phyloP scores from a whole-genome alignment of 2,888 invertebrate species.

The Amaurobius ferox region DNA sequence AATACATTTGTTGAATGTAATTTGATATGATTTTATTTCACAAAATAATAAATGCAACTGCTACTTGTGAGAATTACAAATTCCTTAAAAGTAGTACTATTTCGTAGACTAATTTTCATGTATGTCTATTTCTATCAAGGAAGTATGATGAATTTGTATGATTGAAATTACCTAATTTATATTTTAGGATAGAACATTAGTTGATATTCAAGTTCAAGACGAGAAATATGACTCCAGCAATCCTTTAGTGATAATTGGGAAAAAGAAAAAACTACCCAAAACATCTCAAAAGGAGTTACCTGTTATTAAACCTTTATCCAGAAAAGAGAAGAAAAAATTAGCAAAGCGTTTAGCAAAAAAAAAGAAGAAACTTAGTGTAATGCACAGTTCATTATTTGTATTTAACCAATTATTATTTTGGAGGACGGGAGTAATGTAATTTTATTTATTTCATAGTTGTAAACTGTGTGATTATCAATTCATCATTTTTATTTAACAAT shows the following conservation, averaged over 20 bases:
- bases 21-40: too few species aligned
- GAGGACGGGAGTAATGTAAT: slow-evolving; percentile 87
- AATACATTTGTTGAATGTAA: too few species aligned
- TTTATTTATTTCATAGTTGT: too few species aligned
- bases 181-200: slow-evolving; percentile 79
- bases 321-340: slow-evolving; percentile 89
- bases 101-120: background rate
- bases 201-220: slow-evolving; percentile 81
- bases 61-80: background rate
- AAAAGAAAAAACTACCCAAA: slow-evolving; percentile 85
- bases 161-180: background rate
- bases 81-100: background rate
- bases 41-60: too few species aligned
- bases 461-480: too few species aligned
- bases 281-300: slow-evolving; percentile 76
- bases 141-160: background rate
- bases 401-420: slow-evolving; percentile 78
- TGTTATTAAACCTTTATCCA: slow-evolving; percentile 81
- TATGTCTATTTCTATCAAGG: background rate
- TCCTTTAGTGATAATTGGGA: slow-evolving; percentile 87
- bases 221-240: slow-evolving; percentile 86
- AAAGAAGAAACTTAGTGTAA: slow-evolving; percentile 90
- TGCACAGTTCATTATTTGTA: background rate
- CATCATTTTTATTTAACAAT: too few species aligned
- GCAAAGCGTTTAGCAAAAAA: slow-evolving; percentile 92